Evolutionary conservation across 53 echinoderm and acorn worm genomes (phyloP).

Genomic region (Luidia sarsii): DNA sequence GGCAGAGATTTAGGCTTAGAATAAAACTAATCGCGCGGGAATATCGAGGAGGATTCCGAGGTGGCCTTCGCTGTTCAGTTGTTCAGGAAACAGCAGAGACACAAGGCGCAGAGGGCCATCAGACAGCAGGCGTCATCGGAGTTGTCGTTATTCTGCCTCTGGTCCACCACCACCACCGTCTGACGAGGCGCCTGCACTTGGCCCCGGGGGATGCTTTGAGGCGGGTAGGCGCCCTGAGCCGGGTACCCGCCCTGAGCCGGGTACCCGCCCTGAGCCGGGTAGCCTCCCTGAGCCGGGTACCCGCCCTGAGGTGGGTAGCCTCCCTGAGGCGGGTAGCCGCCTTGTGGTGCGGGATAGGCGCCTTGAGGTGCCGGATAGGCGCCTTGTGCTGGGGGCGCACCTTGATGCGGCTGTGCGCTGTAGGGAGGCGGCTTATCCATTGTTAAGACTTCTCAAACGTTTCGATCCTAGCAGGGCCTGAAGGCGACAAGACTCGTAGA

Average conservation of each 20-base stretch:
- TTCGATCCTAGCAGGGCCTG: no score
- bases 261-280: constrained; percentile 30
- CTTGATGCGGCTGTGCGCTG: constrained; percentile 55
- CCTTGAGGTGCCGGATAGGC: constrained; percentile 3
- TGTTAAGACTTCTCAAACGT: no score
- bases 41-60: no score
- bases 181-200: background rate
- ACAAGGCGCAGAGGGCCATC: constrained; percentile 68
- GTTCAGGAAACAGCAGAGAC: constrained; percentile 69
- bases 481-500: no score
- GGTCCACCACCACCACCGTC: constrained; percentile 33
- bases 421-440: constrained; percentile 23
- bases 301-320: background rate
- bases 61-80: constrained; percentile 27
- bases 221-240: background rate
- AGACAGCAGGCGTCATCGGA: constrained; percentile 66
- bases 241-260: background rate
- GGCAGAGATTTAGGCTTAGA: no score
- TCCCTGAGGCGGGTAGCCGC: constrained; percentile 2
- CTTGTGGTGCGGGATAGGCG: background rate
- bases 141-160: constrained; percentile 36
- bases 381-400: constrained; percentile 36
- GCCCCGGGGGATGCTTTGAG: background rate
- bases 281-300: background rate
- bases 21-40: no score